Evolutionary conservation across 2,797 vertebrate genomes (phyloP).

Genomic region (Parauchenoglanis punctatus): DNA sequence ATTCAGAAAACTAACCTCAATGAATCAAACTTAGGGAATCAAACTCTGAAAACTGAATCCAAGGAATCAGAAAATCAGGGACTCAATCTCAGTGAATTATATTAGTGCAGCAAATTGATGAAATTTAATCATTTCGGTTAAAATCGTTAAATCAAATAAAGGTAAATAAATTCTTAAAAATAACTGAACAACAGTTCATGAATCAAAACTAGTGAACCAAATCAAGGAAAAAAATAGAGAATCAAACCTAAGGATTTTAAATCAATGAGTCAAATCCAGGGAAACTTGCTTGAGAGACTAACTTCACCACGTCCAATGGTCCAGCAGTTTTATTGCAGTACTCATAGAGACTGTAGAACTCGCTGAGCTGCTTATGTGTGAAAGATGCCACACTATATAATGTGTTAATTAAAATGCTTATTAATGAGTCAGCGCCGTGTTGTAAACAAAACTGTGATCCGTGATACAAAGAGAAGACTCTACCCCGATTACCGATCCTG

Average conservation of each 20-base stretch:
- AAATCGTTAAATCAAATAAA: too few relatives aligned
- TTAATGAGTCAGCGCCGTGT: not conserved
- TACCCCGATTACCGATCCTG: not conserved
- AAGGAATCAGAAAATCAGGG: not conserved
- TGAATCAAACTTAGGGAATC: not conserved
- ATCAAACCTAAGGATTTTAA: not conserved
- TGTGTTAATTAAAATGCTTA: not conserved
- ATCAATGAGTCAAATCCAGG: not conserved
- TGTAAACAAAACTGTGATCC: not conserved
- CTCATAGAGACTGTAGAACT: not conserved
- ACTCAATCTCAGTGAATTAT: not conserved
- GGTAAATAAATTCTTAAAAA: not conserved
- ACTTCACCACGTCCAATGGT: not conserved
- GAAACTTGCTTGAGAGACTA: not conserved
- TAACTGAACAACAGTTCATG: too few relatives aligned
- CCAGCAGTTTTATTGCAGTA: not conserved
- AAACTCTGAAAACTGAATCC: not conserved
- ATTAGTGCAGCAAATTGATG: too few relatives aligned
- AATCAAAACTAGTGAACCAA: not conserved
- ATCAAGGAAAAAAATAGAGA: not conserved
- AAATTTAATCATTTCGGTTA: too few relatives aligned
- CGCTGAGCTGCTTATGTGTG: not conserved
- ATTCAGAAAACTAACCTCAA: not conserved
- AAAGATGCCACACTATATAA: too few relatives aligned
- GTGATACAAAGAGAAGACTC: not conserved